These are phyloP conservation scores for Mylabris phalerata DNA, from an alignment of 1,140 invertebrate genomes.

Conservation along the genomic window DNA sequence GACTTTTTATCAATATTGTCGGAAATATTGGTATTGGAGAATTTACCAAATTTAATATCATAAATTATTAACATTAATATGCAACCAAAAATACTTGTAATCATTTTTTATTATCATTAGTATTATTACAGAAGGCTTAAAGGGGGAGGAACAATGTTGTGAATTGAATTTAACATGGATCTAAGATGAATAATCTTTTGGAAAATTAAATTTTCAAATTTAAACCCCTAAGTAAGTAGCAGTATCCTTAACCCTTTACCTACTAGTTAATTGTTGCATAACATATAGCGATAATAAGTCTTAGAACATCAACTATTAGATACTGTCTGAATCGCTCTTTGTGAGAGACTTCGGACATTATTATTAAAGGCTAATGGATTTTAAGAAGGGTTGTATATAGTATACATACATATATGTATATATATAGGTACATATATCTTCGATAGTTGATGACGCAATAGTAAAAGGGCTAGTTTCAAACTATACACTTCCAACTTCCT, in stretches of 20 bases:
- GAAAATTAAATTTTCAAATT: constrained; percentile 39
- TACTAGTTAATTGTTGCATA: constrained; percentile 38
- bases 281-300: constrained; percentile 38
- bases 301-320: constrained; percentile 36
- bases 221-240: constrained; percentile 41
- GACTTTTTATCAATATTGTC: constrained; percentile 2
- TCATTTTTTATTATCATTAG: no score
- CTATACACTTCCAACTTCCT: constrained; percentile 12
- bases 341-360: constrained; percentile 41
- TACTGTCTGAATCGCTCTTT: constrained; percentile 38
- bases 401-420: no score
- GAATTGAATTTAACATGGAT: no score
- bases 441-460: constrained; percentile 18
- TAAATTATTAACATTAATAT: no score
- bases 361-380: constrained; percentile 43
- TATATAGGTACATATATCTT: constrained; percentile 16
- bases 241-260: constrained; percentile 40
- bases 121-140: no score
- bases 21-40: no score
- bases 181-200: neutral
- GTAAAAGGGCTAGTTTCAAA: constrained; percentile 16
- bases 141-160: no score
- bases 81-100: no score
- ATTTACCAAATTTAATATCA: no score
- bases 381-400: constrained; percentile 38